Base-by-base conservation (phyloP, 1,140 invertebrate species). In the Drosophila leontia region DNA sequence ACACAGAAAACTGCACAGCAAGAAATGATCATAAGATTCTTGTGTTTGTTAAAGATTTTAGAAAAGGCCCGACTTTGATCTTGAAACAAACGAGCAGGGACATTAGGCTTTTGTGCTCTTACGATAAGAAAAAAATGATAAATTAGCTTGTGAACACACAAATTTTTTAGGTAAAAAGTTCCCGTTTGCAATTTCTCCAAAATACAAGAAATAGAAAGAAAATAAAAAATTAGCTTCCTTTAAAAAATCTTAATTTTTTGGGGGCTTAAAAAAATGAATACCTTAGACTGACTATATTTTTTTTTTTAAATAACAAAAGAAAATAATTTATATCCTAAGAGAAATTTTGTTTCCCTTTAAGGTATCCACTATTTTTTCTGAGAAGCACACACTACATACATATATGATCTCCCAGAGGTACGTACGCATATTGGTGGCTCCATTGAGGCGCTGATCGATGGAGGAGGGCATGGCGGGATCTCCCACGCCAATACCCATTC, bases 341-440 rank as follows among this genome's bases (percentile, higher is more conserved):
- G n/a, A 6, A 9, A 9, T 5, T 4, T 11, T 2, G n/a, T 1
- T n/a, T n/a, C 26, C 8, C 5, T 7, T 13, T 7, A 34, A 34
- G 2, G n/a, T 9, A 19, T 0, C 19, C n/a, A n/a, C 3, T 17
- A 12, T 62, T 58, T 63, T 0, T 32, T 29, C 0, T 11, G 12
- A 35, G 32, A 29, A 11, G 17, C 55, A 7, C 17, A 35, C 26
- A 26, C 29, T 29, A n/a, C n/a, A n/a, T n/a, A n/a, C n/a, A n/a
- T n/a, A 15, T 13, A 29, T 11, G 17, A 34, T 60, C 13, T 60
- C 13, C 2, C 29, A 42, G 6, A 19, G 19, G 53, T 82, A 83
- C 81, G 23, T 83, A 83, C 81, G 50, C 65, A 71, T 83, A 58
- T 56, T 79, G 39, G 39, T 51, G 42, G 47, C 63, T 74, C 80